Evolutionary conservation across 2,797 vertebrate species (phyloP).

Genomic region (Aldrovandia affinis): DNA sequence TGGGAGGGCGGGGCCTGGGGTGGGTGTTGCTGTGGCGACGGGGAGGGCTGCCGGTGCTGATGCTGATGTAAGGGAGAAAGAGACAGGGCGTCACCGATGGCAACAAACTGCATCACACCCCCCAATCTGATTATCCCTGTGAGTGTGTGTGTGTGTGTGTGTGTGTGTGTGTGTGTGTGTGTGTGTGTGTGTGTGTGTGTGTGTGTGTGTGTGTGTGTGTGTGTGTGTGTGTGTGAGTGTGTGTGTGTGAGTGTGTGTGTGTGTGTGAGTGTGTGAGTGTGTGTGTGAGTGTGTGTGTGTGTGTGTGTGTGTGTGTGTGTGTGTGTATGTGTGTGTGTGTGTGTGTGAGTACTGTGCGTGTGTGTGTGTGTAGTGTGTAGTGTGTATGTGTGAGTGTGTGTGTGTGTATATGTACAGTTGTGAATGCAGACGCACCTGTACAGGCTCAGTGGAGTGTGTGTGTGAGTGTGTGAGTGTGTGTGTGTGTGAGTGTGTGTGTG

Average conservation of each 20-base stretch:
- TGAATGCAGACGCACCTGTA: not conserved
- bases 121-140: no score
- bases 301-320: not conserved
- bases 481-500: not conserved
- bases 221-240: no score
- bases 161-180: not conserved
- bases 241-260: no score
- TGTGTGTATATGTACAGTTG: not conserved
- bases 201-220: no score
- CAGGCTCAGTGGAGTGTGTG: not conserved
- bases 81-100: conserved; percentile 20
- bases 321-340: conserved; percentile 1
- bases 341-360: not conserved
- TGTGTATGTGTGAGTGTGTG: no score
- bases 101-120: conserved; percentile 21
- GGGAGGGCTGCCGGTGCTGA: conserved; percentile 76
- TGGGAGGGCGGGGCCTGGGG: conserved; percentile 70
- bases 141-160: not conserved
- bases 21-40: conserved; percentile 78
- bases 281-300: not conserved
- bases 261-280: no score
- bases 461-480: no score
- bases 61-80: conserved; percentile 21
- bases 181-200: not conserved
- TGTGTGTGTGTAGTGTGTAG: no score